These are phyloP conservation scores for Athrips mouffetella DNA, from an alignment of 2,888 invertebrate species.

Conservation along the genomic window DNA sequence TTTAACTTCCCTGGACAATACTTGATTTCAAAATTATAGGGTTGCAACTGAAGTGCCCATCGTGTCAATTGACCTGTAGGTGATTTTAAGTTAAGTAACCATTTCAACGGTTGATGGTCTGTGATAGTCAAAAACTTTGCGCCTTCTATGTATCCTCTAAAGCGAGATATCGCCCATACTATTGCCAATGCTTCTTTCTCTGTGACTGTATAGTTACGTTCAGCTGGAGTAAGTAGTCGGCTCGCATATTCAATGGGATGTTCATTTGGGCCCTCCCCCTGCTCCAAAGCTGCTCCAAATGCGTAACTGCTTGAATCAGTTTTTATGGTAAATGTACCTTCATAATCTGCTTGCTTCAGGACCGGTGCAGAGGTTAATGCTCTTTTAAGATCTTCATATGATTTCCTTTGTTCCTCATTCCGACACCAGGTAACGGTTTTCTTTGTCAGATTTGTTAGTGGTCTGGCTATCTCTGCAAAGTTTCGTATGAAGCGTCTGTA, in stretches of 20 bases:
- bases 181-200: slow-evolving; percentile 17
- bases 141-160: slow-evolving; percentile 10
- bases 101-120: no score
- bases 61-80: slow-evolving; percentile 15
- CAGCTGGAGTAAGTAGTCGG: no score
- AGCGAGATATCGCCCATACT: slow-evolving; percentile 12
- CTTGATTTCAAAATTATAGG: slow-evolving; percentile 9
- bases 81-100: slow-evolving; percentile 4
- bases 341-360: background rate
- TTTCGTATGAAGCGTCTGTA: slow-evolving; percentile 21
- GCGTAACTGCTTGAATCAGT: background rate
- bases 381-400: background rate
- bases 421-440: background rate
- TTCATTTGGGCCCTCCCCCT: no score
- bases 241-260: no score
- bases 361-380: background rate
- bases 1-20: slow-evolving; percentile 13
- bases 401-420: background rate
- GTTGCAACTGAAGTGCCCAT: slow-evolving; percentile 16
- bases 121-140: background rate
- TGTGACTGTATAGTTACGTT: slow-evolving; percentile 14
- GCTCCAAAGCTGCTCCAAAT: no score
- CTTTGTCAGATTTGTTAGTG: background rate
- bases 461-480: slow-evolving; percentile 9
- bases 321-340: background rate